Evolutionary conservation across 1,140 invertebrate species (phyloP).

Genomic region (Tribolium castaneum): DNA sequence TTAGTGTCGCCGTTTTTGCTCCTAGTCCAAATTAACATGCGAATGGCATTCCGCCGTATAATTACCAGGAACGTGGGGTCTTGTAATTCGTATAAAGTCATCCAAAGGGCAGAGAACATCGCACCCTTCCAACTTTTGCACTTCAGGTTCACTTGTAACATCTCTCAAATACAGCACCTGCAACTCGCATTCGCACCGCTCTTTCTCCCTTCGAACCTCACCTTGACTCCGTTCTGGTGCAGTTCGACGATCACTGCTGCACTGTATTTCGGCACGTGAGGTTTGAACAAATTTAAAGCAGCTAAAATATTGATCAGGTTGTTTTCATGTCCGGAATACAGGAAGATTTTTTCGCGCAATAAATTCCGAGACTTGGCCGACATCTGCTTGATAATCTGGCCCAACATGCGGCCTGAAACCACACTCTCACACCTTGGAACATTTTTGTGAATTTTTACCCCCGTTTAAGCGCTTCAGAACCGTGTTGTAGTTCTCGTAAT

Average conservation of each 20-base stretch:
- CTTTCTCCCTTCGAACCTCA: background rate
- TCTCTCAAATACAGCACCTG: constrained; percentile 51
- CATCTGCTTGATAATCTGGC: constrained; percentile 54
- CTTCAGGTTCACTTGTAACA: constrained; percentile 43
- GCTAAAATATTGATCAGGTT: constrained; percentile 74
- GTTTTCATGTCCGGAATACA: constrained; percentile 77
- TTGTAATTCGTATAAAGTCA: constrained; percentile 48
- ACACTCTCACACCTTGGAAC: background rate
- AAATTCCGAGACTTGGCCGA: background rate
- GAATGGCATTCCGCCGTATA: constrained; percentile 55
- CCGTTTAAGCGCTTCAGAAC: constrained; percentile 58
- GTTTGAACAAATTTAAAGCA: constrained; percentile 69
- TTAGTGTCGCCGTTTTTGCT: background rate
- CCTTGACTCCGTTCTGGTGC: constrained; percentile 38
- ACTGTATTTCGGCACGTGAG: constrained; percentile 61
- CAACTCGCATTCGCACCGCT: background rate
- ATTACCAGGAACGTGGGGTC: constrained; percentile 50
- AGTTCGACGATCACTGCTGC: constrained; percentile 61
- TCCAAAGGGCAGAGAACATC: constrained; percentile 47
- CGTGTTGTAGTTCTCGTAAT: constrained; percentile 56
- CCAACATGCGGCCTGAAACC: constrained; percentile 55
- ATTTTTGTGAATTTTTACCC: constrained; percentile 51
- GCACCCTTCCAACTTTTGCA: constrained; percentile 48
- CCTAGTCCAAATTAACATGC: constrained; percentile 46
- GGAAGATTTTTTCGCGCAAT: constrained; percentile 54